Percentiles rank a stretch among this genome's conserved stretches.
These are phyloP conservation scores for Caenorhabditis becei DNA, from an alignment of 2,888 invertebrate species.

Conservation along the genomic window DNA sequence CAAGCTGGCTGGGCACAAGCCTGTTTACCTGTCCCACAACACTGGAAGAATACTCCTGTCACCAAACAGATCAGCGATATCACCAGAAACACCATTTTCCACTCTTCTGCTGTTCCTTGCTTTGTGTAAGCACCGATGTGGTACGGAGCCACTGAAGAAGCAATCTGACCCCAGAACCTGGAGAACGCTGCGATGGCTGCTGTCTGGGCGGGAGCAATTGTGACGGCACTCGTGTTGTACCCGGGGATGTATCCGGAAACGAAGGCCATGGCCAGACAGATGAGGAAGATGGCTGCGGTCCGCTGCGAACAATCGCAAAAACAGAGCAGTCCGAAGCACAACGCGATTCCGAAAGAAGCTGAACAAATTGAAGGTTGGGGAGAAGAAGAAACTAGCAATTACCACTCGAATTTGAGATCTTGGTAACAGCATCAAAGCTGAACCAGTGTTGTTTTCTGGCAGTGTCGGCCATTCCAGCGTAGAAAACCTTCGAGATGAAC, in stretches of 20 bases:
- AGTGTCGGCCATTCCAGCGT: slow-evolving; percentile 77
- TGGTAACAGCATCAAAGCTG: slow-evolving; percentile 71
- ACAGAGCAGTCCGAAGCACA: slow-evolving; percentile 76
- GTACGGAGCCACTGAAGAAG: slow-evolving; percentile 77
- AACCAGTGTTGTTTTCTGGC: slow-evolving; percentile 66
- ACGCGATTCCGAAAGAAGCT: slow-evolving; percentile 79
- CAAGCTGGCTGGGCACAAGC: background rate
- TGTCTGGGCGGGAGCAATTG: slow-evolving; percentile 80
- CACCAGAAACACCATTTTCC: slow-evolving; percentile 74
- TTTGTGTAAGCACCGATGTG: slow-evolving; percentile 77
- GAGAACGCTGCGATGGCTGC: slow-evolving; percentile 80
- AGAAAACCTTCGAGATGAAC: slow-evolving; percentile 77
- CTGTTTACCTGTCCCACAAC: slow-evolving; percentile 75
- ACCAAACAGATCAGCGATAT: slow-evolving; percentile 74
- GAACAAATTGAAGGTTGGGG: slow-evolving; percentile 41
- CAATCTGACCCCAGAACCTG: slow-evolving; percentile 79
- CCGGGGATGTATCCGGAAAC: slow-evolving; percentile 81
- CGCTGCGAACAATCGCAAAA: slow-evolving; percentile 76
- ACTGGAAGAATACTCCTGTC: slow-evolving; percentile 79
- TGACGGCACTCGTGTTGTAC: slow-evolving; percentile 80
- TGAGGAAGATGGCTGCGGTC: slow-evolving; percentile 72
- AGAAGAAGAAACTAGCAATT: background rate
- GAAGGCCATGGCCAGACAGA: slow-evolving; percentile 77
- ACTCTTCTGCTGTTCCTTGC: slow-evolving; percentile 76
- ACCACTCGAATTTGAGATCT: slow-evolving; percentile 79